These are phyloP conservation scores for Amiota minor DNA, from an alignment of 2,888 invertebrate species.

Conservation along the genomic window DNA sequence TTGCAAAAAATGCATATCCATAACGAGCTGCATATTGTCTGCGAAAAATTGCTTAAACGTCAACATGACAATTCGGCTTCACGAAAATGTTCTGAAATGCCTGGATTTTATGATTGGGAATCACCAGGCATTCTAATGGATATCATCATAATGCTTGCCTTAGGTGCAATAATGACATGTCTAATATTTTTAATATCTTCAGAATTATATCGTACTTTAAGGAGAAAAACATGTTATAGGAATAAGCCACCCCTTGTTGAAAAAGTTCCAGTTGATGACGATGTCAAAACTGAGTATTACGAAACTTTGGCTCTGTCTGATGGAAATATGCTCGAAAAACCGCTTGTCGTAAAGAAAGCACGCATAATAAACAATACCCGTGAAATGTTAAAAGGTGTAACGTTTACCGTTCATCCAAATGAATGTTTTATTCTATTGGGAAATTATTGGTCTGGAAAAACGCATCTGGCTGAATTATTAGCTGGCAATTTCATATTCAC, in stretches of 20 bases:
- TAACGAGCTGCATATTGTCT: conserved; percentile 22
- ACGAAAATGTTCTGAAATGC: conserved; percentile 10
- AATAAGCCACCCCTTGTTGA: background rate
- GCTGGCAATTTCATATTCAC: background rate
- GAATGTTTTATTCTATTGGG: conserved; percentile 10
- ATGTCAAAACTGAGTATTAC: background rate
- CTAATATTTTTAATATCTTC: background rate
- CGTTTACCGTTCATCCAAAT: background rate
- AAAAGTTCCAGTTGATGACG: background rate
- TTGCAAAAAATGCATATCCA: conserved; percentile 29
- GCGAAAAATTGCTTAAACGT: background rate
- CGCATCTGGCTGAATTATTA: background rate
- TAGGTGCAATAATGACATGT: background rate
- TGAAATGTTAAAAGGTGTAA: background rate
- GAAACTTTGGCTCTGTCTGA: background rate
- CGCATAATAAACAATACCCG: background rate
- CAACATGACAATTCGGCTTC: background rate
- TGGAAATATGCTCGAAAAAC: background rate
- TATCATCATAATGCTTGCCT: background rate
- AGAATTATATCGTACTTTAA: background rate
- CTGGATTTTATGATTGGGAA: background rate
- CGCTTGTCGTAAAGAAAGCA: conserved; percentile 6
- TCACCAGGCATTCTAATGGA: background rate
- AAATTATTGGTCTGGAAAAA: background rate
- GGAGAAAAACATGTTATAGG: background rate